Conservation (phyloP, 2,113 vertebrate species). For the Glaucidium brasilianum region DNA sequence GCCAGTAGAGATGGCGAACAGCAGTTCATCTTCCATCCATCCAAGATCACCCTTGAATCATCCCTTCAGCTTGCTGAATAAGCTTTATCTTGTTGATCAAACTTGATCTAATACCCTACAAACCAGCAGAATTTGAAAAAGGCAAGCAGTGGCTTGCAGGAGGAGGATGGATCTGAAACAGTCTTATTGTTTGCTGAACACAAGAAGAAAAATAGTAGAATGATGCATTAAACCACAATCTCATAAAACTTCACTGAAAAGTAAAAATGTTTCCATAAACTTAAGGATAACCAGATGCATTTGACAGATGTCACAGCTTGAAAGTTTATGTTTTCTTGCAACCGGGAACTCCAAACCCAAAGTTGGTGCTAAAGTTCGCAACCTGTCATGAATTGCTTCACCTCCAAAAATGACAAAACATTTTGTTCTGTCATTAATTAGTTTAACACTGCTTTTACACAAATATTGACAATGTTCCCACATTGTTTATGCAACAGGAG, state of each 20-base stretch:
- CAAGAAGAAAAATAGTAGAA: neutral
- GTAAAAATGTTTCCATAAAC: neutral
- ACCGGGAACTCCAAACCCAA: neutral
- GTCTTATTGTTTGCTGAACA: neutral
- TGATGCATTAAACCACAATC: neutral
- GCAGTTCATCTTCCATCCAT: neutral
- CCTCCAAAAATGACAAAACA: neutral
- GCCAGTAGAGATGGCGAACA: neutral
- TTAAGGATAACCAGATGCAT: neutral
- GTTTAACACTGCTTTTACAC: neutral
- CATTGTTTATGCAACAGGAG: neutral
- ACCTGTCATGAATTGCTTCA: neutral
- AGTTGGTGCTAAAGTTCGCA: neutral
- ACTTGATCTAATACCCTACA: neutral
- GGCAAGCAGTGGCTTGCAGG: neutral
- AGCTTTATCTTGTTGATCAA: neutral
- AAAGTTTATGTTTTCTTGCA: neutral
- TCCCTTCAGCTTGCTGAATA: neutral
- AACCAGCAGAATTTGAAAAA: neutral
- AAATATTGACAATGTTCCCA: constrained; percentile 3
- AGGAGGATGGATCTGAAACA: neutral
- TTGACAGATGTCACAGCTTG: neutral
- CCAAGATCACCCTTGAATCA: neutral
- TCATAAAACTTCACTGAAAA: neutral
- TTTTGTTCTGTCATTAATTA: neutral